Evolutionary conservation across 2,888 invertebrate genomes (phyloP).

Genomic region (Pyrgus malvae): DNA sequence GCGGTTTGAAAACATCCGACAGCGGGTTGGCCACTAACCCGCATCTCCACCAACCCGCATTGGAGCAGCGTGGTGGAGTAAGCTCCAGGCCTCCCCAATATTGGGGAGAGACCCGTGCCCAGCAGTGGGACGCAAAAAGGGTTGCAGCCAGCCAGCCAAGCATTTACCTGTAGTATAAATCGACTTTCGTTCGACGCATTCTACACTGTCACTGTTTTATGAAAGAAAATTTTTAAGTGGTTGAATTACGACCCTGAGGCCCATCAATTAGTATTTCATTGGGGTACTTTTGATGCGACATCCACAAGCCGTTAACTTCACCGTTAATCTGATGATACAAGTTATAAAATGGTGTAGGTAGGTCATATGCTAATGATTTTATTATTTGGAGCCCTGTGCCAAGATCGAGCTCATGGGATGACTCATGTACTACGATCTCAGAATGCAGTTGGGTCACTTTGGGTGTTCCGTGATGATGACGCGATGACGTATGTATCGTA

Average conservation of each 20-base stretch:
- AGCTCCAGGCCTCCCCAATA: no score
- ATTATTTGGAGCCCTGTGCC: conserved; percentile 63
- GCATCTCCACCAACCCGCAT: no score
- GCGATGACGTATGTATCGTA: no score
- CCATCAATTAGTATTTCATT: conserved; percentile 30
- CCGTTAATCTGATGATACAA: conserved; percentile 44
- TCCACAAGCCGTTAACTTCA: conserved; percentile 37
- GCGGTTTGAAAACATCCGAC: no score
- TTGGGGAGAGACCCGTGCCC: no score
- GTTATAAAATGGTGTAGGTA: conserved; percentile 43
- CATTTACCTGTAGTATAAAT: conserved; percentile 17
- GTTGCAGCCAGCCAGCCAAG: no score
- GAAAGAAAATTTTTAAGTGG: conserved; percentile 11
- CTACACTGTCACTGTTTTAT: conserved; percentile 7
- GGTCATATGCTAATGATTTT: conserved; percentile 54
- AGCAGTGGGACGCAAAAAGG: no score
- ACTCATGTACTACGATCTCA: conserved; percentile 60
- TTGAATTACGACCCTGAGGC: conserved; percentile 26
- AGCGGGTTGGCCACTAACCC: no score
- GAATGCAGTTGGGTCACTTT: conserved; percentile 71
- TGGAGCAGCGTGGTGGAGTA: no score
- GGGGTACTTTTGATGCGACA: conserved; percentile 26
- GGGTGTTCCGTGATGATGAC: conserved; percentile 19
- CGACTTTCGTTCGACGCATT: conserved; percentile 23
- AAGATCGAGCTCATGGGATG: conserved; percentile 59